These are phyloP conservation scores for Cyrtorhinus lividipennis DNA, from an alignment of 1,140 invertebrate species.

Conservation along the genomic window DNA sequence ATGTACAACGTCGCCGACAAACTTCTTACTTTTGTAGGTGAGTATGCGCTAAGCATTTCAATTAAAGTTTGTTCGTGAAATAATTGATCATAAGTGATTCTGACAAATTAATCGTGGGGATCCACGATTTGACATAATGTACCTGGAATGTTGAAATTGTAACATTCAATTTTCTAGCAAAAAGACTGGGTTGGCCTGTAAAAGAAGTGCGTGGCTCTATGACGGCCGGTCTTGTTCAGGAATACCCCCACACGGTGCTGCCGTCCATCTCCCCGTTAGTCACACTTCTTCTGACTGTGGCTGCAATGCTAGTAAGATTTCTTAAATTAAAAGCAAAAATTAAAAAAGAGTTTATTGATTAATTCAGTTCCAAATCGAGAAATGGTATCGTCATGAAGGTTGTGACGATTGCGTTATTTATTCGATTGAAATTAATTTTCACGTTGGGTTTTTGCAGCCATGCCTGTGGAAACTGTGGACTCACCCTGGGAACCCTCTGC, in stretches of 20 bases:
- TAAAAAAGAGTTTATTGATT: too few relatives aligned
- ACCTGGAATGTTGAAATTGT: too few relatives aligned
- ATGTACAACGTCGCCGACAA: slow-evolving; percentile 86
- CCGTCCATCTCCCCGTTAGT: slow-evolving; percentile 62
- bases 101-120: too few relatives aligned
- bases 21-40: slow-evolving; percentile 33
- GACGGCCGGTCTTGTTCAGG: slow-evolving; percentile 83
- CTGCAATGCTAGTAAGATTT: slow-evolving; percentile 58
- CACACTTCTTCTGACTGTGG: slow-evolving; percentile 60
- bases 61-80: too few relatives aligned
- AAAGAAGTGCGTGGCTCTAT: slow-evolving; percentile 43
- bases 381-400: too few relatives aligned
- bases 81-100: too few relatives aligned
- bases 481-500: slow-evolving; percentile 33
- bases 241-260: slow-evolving; percentile 65
- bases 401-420: too few relatives aligned
- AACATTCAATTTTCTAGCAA: too few relatives aligned
- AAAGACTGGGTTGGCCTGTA: slow-evolving; percentile 35
- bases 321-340: too few relatives aligned
- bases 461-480: slow-evolving; percentile 50
- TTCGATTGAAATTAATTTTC: background rate
- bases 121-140: too few relatives aligned
- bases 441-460: slow-evolving; percentile 43
- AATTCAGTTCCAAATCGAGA: too few relatives aligned
- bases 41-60: too few relatives aligned